phyloP scores from a whole-genome alignment of 2,888 invertebrate species.

The Eurytoma californica region DNA sequence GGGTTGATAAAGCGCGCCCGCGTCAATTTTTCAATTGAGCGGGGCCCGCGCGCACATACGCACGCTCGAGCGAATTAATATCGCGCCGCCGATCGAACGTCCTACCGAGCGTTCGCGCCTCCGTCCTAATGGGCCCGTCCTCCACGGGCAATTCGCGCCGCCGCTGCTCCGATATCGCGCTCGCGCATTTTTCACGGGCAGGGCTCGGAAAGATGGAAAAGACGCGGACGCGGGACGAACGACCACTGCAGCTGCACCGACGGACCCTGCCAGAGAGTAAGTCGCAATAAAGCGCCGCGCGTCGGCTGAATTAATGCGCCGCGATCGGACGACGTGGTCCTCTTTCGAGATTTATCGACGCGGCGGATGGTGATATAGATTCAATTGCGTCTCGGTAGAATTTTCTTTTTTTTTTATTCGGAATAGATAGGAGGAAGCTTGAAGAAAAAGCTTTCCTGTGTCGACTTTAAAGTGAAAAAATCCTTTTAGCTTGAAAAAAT shows the following conservation, averaged over 20 bases:
- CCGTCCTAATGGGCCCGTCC: constrained; percentile 62
- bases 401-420: too few relatives aligned
- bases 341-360: constrained; percentile 16
- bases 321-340: neutral
- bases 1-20: constrained; percentile 16
- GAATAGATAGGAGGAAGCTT: too few relatives aligned
- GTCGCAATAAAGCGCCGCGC: constrained; percentile 60
- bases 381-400: neutral
- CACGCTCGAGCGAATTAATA: neutral
- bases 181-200: neutral
- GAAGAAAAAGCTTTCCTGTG: too few relatives aligned
- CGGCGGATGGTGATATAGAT: neutral
- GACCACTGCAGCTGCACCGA: neutral
- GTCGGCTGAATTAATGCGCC: constrained; percentile 67
- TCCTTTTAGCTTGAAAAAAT: too few relatives aligned
- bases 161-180: constrained; percentile 54
- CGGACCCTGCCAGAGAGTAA: constrained; percentile 61
- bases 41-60: neutral
- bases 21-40: constrained; percentile 22
- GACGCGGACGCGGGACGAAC: neutral
- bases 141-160: constrained; percentile 43
- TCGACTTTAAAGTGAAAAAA: too few relatives aligned
- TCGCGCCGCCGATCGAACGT: neutral
- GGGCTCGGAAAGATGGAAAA: neutral
- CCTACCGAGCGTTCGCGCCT: constrained; percentile 57